These are phyloP conservation scores for Apocheima hispidaria DNA, from an alignment of 2,888 invertebrate species.

Conservation along the genomic window DNA sequence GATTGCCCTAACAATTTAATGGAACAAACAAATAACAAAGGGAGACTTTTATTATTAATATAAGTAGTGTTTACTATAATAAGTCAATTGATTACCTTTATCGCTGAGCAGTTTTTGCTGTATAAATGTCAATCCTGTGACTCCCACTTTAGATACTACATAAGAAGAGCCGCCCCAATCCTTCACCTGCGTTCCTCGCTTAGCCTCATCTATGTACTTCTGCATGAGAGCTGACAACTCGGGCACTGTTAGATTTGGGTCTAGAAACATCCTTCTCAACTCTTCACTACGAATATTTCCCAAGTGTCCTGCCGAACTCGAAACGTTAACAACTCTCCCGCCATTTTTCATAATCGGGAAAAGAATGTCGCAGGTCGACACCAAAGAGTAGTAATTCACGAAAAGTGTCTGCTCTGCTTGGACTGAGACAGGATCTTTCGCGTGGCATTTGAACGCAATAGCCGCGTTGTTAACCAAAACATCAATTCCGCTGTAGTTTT, in stretches of 20 bases:
- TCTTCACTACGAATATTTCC: slow-evolving; percentile 82
- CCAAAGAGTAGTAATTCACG: slow-evolving; percentile 89
- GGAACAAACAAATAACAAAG: not conserved
- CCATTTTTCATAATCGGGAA: slow-evolving; percentile 90
- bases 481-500: slow-evolving; percentile 89
- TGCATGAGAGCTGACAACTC: slow-evolving; percentile 87
- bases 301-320: slow-evolving; percentile 88
- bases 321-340: slow-evolving; percentile 91
- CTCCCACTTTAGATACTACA: slow-evolving; percentile 91
- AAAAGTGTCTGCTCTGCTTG: slow-evolving; percentile 90
- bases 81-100: slow-evolving; percentile 52
- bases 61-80: not conserved
- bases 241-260: slow-evolving; percentile 72
- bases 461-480: slow-evolving; percentile 92
- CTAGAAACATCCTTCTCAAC: slow-evolving; percentile 79
- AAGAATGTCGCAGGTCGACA: slow-evolving; percentile 88
- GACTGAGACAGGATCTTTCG: slow-evolving; percentile 87
- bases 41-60: not conserved
- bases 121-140: slow-evolving; percentile 88
- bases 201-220: slow-evolving; percentile 87
- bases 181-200: slow-evolving; percentile 63
- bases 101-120: slow-evolving; percentile 85
- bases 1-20: not conserved
- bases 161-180: slow-evolving; percentile 89
- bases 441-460: slow-evolving; percentile 87